These are phyloP conservation scores for Hemiscyllium ocellatum DNA, from an alignment of 2,113 vertebrate species.

Conservation along the genomic window DNA sequence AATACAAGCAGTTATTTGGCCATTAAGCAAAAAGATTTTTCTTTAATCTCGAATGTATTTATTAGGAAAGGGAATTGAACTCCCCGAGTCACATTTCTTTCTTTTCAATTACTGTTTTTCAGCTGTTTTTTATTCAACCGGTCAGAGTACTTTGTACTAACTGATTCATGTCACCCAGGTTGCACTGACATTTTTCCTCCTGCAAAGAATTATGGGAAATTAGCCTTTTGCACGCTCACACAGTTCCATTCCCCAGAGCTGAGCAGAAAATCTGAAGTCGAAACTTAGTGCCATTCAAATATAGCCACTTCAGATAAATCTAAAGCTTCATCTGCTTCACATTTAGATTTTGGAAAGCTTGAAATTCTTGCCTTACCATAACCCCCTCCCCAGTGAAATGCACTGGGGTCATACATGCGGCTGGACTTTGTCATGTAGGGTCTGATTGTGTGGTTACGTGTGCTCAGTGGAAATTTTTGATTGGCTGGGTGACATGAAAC, in stretches of 20 bases:
- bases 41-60: not conserved
- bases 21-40: not conserved
- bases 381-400: not conserved
- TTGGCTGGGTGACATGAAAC: not conserved
- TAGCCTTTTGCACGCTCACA: not conserved
- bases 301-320: not conserved
- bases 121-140: conserved; percentile 29
- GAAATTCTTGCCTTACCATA: not conserved
- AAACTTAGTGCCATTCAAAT: not conserved
- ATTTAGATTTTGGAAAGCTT: conserved; percentile 23
- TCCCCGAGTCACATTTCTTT: not conserved
- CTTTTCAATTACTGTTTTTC: not conserved
- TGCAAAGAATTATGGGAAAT: not conserved
- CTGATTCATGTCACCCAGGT: conserved; percentile 26
- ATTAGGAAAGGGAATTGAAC: not conserved
- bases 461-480: not conserved
- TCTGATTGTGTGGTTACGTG: conserved; percentile 1
- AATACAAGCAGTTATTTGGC: not conserved
- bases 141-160: not conserved
- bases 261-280: not conserved
- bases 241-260: not conserved
- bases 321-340: conserved; percentile 15
- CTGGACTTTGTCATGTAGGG: not conserved
- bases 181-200: not conserved
- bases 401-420: not conserved